Conservation (phyloP, 2,113 vertebrate species). For the Austrofundulus limnaeus region DNA sequence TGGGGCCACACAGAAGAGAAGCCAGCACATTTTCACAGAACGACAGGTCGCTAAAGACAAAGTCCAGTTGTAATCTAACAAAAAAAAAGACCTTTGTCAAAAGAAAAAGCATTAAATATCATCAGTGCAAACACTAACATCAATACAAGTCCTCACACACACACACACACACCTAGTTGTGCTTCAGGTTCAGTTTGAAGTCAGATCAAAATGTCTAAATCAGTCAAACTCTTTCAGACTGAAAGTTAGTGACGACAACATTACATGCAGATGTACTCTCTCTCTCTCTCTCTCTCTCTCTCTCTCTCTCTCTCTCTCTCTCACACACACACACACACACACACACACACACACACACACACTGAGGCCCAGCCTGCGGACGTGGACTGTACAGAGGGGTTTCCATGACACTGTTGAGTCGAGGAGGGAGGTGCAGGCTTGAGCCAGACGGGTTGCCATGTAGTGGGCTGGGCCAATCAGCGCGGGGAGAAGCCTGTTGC, state of each 20-base stretch:
- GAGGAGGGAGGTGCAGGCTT: conserved; percentile 3
- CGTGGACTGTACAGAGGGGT: conserved; percentile 64
- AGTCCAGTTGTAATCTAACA: conserved; percentile 21
- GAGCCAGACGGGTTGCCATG: conserved; percentile 1
- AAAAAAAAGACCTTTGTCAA: conserved; percentile 42
- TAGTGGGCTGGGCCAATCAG: conserved; percentile 75
- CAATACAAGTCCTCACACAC: conserved; percentile 8
- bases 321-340: background rate
- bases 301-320: too few relatives aligned
- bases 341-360: background rate
- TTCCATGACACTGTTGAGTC: conserved; percentile 63
- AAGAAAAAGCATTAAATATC: conserved; percentile 52
- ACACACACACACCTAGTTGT: conserved; percentile 45
- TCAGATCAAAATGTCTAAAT: conserved; percentile 21
- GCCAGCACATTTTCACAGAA: conserved; percentile 22
- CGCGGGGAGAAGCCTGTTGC: conserved; percentile 89
- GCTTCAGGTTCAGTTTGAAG: conserved; percentile 55
- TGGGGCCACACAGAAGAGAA: conserved; percentile 26
- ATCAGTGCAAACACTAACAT: conserved; percentile 62
- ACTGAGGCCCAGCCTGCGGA: conserved; percentile 29
- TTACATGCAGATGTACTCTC: too few relatives aligned
- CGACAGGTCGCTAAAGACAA: conserved; percentile 22
- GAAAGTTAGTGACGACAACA: background rate
- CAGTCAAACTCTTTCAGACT: conserved; percentile 24
- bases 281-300: too few relatives aligned